These are phyloP conservation scores for Thysanoteuthis rhombus DNA, from an alignment of 2,888 invertebrate genomes.

Conservation along the genomic window DNA sequence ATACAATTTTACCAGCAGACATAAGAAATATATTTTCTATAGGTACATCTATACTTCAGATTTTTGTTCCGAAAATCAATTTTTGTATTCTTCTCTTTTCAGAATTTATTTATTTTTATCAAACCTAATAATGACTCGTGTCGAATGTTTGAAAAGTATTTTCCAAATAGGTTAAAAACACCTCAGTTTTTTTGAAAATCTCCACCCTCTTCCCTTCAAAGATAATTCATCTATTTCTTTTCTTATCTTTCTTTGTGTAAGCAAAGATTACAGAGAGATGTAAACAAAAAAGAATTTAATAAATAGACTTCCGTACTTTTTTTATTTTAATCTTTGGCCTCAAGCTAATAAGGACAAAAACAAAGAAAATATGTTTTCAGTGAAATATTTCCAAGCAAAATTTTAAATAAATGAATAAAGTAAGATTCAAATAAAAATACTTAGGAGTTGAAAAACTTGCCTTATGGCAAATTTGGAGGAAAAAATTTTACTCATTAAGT, in stretches of 20 bases:
- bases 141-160: no score
- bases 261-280: neutral
- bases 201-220: no score
- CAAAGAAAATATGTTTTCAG: neutral
- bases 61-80: no score
- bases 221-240: neutral
- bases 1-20: no score
- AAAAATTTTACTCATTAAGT: neutral
- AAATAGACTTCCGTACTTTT: neutral
- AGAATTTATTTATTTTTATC: no score
- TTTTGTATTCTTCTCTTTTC: no score
- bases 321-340: neutral
- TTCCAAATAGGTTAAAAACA: no score
- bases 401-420: neutral
- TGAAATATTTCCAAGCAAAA: neutral
- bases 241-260: conserved; percentile 12
- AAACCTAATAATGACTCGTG: no score
- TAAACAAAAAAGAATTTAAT: neutral
- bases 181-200: no score
- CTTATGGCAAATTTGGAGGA: neutral
- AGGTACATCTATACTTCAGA: no score
- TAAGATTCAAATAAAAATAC: neutral
- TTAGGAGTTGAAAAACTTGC: neutral
- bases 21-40: no score
- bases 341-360: neutral